Evolutionary conservation across 1,140 invertebrate genomes (phyloP).

Genomic region (Eupristina koningsbergeri): DNA sequence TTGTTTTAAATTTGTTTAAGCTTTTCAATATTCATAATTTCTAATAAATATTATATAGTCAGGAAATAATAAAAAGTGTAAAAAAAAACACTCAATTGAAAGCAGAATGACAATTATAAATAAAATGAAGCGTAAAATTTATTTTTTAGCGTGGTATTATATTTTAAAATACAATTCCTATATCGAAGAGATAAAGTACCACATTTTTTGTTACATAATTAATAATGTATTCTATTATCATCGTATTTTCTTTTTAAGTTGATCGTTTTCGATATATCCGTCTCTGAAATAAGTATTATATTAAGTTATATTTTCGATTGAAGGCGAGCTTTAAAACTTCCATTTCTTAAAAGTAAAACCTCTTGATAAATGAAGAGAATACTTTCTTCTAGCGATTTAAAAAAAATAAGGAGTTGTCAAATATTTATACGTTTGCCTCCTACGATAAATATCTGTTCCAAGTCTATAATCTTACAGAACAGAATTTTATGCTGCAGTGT

Average conservation of each 20-base stretch:
- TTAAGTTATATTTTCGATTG: not conserved
- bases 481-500: not conserved
- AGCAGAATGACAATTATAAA: not conserved
- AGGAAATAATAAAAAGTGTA: not conserved
- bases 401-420: not conserved
- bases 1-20: not conserved
- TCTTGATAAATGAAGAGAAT: not conserved
- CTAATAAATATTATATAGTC: not conserved
- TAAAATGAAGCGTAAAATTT: not conserved
- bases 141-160: not conserved
- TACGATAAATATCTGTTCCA: not conserved
- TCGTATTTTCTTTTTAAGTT: not conserved
- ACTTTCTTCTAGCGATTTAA: not conserved
- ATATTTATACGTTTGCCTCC: not conserved
- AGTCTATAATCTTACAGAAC: not conserved
- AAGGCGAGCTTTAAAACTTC: slow-evolving; percentile 20
- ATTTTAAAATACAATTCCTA: not conserved
- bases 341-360: not conserved
- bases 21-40: not conserved
- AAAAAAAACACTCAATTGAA: not conserved
- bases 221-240: not conserved
- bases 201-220: not conserved
- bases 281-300: not conserved
- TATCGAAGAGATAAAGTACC: not conserved
- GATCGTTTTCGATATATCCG: not conserved